These are phyloP conservation scores for Kryphioiulus occultus DNA, from an alignment of 2,888 invertebrate genomes.

Conservation along the genomic window DNA sequence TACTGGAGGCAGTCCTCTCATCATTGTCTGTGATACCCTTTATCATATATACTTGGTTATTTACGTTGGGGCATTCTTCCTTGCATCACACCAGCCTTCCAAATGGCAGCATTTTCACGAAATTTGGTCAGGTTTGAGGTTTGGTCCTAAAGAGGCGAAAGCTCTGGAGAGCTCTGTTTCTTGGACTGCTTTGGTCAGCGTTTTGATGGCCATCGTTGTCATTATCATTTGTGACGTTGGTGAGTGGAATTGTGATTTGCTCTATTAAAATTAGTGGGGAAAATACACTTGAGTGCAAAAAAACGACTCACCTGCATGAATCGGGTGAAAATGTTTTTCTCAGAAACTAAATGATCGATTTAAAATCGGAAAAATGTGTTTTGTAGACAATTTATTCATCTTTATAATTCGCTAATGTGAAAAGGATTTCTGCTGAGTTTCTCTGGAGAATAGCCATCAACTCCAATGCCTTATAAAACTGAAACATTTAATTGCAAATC, in stretches of 20 bases:
- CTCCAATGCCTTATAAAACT: too few relatives aligned
- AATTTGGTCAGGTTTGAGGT: background rate
- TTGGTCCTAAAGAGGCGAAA: background rate
- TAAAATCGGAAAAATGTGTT: too few relatives aligned
- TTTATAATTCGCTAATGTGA: too few relatives aligned
- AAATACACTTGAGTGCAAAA: too few relatives aligned
- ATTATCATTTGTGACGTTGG: background rate
- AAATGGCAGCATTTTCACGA: background rate
- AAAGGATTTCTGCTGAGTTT: too few relatives aligned
- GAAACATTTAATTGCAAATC: too few relatives aligned
- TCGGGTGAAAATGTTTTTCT: too few relatives aligned
- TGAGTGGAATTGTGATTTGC: background rate
- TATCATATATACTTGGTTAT: background rate
- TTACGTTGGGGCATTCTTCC: background rate
- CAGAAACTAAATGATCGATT: too few relatives aligned
- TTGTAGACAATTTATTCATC: too few relatives aligned
- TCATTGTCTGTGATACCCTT: background rate
- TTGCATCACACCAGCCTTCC: background rate
- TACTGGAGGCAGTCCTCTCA: background rate
- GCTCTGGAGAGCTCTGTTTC: background rate
- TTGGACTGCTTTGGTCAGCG: background rate
- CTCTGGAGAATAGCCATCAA: too few relatives aligned
- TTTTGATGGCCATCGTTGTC: background rate
- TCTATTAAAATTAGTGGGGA: background rate
- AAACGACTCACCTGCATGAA: too few relatives aligned